phyloP scores from a whole-genome alignment of 2,888 invertebrate species.

The Zelleria hepariella region DNA sequence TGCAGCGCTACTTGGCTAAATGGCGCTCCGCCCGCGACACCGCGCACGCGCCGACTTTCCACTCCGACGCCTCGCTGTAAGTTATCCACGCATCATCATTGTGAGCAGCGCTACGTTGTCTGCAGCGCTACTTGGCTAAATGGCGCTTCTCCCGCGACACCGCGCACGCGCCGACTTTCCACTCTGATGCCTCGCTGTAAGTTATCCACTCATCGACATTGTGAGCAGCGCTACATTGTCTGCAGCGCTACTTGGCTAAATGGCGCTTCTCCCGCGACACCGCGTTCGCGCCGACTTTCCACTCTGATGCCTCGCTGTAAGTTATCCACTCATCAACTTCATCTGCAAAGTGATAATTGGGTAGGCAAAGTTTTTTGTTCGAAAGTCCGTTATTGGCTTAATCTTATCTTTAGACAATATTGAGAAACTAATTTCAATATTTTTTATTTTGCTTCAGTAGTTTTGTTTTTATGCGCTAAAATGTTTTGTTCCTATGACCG shows the following conservation, averaged over 20 bases:
- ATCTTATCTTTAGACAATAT: too few species aligned
- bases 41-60: conserved; percentile 78
- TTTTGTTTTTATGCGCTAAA: too few species aligned
- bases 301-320: conserved; percentile 75
- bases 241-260: conserved; percentile 64
- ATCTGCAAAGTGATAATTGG: too few species aligned
- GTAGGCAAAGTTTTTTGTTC: too few species aligned
- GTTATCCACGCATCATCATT: conserved; percentile 23
- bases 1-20: conserved; percentile 64
- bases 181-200: conserved; percentile 75
- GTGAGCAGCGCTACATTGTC: conserved; percentile 82
- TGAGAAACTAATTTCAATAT: too few species aligned
- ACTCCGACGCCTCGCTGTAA: conserved; percentile 75
- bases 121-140: conserved; percentile 64
- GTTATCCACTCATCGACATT: conserved; percentile 23
- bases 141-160: conserved; percentile 76
- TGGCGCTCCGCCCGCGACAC: conserved; percentile 76
- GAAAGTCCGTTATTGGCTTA: too few species aligned
- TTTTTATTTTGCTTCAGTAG: too few species aligned
- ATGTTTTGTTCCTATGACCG: too few species aligned
- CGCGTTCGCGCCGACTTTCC: conserved; percentile 78
- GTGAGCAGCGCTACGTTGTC: conserved; percentile 82
- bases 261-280: conserved; percentile 76
- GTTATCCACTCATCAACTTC: conserved; percentile 23
- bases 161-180: conserved; percentile 78